Conservation (phyloP, 2,113 vertebrate genomes). For the Mellivora capensis region DNA sequence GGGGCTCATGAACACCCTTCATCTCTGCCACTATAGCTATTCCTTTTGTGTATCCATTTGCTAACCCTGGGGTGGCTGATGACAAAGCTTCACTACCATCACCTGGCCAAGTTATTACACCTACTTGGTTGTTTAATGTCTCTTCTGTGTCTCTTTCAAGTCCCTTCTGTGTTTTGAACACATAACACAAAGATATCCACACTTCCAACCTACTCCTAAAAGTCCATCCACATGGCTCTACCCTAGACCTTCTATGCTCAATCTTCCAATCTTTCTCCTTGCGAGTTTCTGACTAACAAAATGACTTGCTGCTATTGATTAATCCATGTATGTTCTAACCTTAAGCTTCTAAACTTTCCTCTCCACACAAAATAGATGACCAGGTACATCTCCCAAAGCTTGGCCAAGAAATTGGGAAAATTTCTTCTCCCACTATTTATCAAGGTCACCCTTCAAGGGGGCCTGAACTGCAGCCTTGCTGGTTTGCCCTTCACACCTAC, state of each 20-base stretch:
- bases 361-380: neutral
- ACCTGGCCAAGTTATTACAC: neutral
- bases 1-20: neutral
- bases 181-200: neutral
- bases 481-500: neutral
- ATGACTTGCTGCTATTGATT: neutral
- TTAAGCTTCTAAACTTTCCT: neutral
- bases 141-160: neutral
- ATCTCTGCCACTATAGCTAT: neutral
- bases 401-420: neutral
- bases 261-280: neutral
- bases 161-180: neutral
- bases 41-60: neutral
- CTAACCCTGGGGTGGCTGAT: neutral
- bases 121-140: neutral
- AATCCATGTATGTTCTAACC: neutral
- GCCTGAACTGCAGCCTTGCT: neutral
- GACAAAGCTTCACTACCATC: neutral
- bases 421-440: neutral
- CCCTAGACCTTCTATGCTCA: neutral
- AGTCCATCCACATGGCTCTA: neutral
- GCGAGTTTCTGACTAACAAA: neutral
- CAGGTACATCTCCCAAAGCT: neutral
- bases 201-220: neutral
- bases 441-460: neutral